Conservation (phyloP, 2,797 vertebrate species). For the Mycteria americana region DNA sequence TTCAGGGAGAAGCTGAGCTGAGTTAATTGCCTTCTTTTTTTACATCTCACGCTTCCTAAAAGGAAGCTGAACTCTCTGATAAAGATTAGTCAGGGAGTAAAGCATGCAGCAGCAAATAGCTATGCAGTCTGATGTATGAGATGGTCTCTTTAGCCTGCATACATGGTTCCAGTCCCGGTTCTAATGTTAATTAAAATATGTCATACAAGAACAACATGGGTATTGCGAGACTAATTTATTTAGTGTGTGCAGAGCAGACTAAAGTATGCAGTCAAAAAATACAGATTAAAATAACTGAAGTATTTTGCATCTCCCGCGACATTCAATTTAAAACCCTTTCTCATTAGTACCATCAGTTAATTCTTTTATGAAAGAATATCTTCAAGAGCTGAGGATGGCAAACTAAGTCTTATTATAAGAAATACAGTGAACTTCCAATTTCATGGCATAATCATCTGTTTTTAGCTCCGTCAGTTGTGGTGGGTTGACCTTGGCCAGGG, state of each 20-base stretch:
- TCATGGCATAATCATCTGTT: background rate
- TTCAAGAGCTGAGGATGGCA: background rate
- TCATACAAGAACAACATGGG: background rate
- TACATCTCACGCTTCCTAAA: background rate
- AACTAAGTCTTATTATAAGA: background rate
- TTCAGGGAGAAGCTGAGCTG: background rate
- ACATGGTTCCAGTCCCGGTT: background rate
- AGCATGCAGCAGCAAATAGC: background rate
- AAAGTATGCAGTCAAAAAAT: background rate
- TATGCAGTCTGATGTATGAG: background rate
- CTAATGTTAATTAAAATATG: background rate
- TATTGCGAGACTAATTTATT: background rate
- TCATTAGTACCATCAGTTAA: background rate
- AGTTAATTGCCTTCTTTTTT: background rate
- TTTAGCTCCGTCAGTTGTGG: background rate
- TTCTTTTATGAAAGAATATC: background rate
- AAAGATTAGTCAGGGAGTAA: background rate
- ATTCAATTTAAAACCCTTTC: background rate
- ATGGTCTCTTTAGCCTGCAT: background rate
- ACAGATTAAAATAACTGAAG: background rate
- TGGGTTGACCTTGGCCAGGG: background rate
- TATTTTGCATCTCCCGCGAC: background rate
- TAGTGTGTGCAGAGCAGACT: background rate
- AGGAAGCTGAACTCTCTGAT: background rate
- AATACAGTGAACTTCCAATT: background rate